phyloP scores from a whole-genome alignment of 2,113 vertebrate species.

The Variabilichromis moorii region DNA sequence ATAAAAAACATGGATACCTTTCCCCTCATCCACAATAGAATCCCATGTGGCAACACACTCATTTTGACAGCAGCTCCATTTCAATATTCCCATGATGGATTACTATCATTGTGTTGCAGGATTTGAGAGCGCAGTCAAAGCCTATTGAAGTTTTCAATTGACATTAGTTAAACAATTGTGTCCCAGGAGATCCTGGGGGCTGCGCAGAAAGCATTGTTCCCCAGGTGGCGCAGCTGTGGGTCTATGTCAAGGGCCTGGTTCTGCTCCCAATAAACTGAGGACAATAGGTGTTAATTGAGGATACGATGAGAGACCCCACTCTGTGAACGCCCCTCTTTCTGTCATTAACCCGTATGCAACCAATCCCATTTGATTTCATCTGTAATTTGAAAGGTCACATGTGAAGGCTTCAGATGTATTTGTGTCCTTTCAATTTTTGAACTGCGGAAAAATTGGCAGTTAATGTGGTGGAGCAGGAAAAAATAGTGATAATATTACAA shows the following conservation, averaged over 20 bases:
- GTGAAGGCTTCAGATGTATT: not conserved
- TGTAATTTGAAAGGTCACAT: not conserved
- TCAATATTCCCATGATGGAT: conserved; percentile 56
- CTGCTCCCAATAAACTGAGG: not conserved
- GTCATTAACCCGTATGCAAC: not conserved
- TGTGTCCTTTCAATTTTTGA: not conserved
- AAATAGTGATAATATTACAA: not conserved
- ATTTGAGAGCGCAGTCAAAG: conserved; percentile 44
- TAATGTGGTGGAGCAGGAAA: not conserved
- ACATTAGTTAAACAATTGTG: conserved; percentile 51
- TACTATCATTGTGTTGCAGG: conserved; percentile 43
- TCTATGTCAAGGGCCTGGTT: not conserved
- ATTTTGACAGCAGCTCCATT: conserved; percentile 18
- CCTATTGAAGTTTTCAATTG: conserved; percentile 44
- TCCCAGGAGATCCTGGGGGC: conserved; percentile 22
- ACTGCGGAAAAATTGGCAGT: not conserved
- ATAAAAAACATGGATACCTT: not conserved
- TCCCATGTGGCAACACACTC: not conserved
- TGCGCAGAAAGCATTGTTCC: conserved; percentile 15
- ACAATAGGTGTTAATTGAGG: conserved; percentile 37
- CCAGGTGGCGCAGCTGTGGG: conserved; percentile 29
- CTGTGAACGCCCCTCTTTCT: not conserved
- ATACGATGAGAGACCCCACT: not conserved
- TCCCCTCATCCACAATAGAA: conserved; percentile 20
- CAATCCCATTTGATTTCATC: not conserved